These are phyloP conservation scores for Hippocampus comes DNA, from an alignment of 2,113 vertebrate genomes.

Conservation along the genomic window DNA sequence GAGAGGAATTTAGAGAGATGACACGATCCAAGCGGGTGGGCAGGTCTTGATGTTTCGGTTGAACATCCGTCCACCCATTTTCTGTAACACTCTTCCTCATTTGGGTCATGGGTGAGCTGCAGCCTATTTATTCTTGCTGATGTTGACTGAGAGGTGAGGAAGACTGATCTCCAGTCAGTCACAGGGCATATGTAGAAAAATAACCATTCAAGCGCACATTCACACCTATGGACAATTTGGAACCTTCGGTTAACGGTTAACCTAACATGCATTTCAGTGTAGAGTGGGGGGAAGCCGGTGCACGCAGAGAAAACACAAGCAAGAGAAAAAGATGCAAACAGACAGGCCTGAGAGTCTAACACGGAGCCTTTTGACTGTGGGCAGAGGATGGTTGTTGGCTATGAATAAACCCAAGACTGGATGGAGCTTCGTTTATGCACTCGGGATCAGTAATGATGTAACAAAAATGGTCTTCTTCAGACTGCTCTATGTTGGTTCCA, in stretches of 20 bases:
- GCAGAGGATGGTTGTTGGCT: neutral
- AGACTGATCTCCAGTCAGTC: neutral
- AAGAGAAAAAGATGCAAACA: neutral
- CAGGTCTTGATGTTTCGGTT: conserved; percentile 39
- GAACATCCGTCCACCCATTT: conserved; percentile 19
- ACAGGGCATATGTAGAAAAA: neutral
- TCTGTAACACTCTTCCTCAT: neutral
- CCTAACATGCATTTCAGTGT: neutral
- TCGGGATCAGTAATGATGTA: too few relatives aligned
- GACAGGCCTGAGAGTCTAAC: neutral
- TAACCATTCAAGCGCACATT: neutral
- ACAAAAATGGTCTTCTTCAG: neutral
- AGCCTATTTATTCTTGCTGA: neutral
- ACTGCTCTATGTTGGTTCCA: neutral
- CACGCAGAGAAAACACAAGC: too few relatives aligned
- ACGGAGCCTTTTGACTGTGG: neutral
- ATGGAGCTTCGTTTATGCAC: neutral
- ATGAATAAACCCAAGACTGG: neutral
- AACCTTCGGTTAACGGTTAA: neutral
- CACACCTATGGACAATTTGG: neutral
- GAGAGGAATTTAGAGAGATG: conserved; percentile 52
- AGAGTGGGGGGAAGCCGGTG: neutral
- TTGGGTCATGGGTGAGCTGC: neutral
- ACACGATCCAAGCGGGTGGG: conserved; percentile 45
- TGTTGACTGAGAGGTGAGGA: neutral